Conservation (phyloP, 2,113 vertebrate species). For the Chascanopsetta lugubris region DNA sequence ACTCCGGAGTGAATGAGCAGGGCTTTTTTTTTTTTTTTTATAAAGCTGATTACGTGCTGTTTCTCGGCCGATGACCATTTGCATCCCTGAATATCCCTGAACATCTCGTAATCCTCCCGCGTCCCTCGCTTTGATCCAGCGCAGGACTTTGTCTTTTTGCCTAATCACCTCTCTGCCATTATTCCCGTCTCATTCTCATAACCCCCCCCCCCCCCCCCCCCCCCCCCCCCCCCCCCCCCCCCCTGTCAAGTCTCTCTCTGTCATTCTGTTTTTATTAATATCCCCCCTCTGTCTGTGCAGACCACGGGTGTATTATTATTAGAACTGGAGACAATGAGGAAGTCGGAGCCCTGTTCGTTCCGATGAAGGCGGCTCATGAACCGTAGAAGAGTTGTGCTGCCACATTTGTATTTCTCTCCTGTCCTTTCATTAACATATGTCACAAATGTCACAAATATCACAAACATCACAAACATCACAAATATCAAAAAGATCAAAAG, state of each 20-base stretch:
- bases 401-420: too few relatives aligned
- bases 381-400: too few relatives aligned
- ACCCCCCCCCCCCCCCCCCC: too few relatives aligned
- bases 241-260: conserved; percentile 20
- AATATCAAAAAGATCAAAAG: too few relatives aligned
- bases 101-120: conserved; percentile 21
- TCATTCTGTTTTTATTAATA: conserved; percentile 51
- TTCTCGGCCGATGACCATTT: conserved; percentile 39
- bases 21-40: conserved; percentile 27
- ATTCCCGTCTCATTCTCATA: conserved; percentile 47
- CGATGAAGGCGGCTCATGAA: too few relatives aligned
- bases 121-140: conserved; percentile 18
- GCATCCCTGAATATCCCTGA: conserved; percentile 8
- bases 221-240: too few relatives aligned
- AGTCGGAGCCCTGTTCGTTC: too few relatives aligned
- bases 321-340: too few relatives aligned
- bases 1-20: conserved; percentile 24
- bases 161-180: conserved; percentile 30
- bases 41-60: conserved; percentile 45
- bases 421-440: too few relatives aligned
- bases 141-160: conserved; percentile 16
- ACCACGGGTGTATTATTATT: too few relatives aligned
- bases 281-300: conserved; percentile 53
- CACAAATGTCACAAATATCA: too few relatives aligned
- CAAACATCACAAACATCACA: too few relatives aligned